Percentiles rank a stretch among this genome's conserved stretches.
These are phyloP conservation scores for Idris sp. DNA, from an alignment of 1,140 invertebrate genomes.

Conservation along the genomic window DNA sequence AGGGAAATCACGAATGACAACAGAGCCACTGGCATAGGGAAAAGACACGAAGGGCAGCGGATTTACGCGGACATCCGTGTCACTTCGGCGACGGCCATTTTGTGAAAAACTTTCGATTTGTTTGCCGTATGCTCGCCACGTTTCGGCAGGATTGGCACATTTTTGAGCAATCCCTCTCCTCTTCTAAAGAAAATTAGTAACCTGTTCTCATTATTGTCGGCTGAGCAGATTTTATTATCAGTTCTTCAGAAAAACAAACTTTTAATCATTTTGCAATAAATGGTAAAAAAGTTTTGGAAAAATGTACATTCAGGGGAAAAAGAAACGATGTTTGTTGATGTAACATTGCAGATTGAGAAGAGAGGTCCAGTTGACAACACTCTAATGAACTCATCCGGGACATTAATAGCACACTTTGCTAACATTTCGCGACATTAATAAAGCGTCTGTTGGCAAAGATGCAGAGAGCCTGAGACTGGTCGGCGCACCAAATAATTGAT, in stretches of 20 bases:
- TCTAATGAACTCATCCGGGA: slow-evolving; percentile 17
- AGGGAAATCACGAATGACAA: slow-evolving; percentile 76
- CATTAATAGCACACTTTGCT: slow-evolving; percentile 15
- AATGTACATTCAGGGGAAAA: too few relatives aligned
- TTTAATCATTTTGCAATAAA: too few relatives aligned
- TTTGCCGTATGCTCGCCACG: slow-evolving; percentile 74
- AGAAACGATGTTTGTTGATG: too few relatives aligned
- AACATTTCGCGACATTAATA: slow-evolving; percentile 31
- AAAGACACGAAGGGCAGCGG: slow-evolving; percentile 47
- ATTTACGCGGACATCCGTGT: slow-evolving; percentile 76
- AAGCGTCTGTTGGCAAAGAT: slow-evolving; percentile 23
- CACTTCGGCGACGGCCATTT: slow-evolving; percentile 78
- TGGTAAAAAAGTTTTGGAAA: too few relatives aligned
- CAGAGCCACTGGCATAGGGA: slow-evolving; percentile 58
- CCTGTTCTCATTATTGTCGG: too few relatives aligned
- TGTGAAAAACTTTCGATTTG: slow-evolving; percentile 78
- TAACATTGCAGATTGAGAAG: too few relatives aligned
- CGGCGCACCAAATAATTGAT: slow-evolving; percentile 37
- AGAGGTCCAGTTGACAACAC: too few relatives aligned
- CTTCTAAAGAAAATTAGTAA: too few relatives aligned
- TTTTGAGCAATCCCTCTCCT: too few relatives aligned
- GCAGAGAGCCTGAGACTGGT: slow-evolving; percentile 11
- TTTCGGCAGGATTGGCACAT: slow-evolving; percentile 20
- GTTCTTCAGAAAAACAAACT: too few relatives aligned
- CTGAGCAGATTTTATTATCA: too few relatives aligned